phyloP scores from a whole-genome alignment of 2,113 vertebrate species.

The Promerops cafer region DNA sequence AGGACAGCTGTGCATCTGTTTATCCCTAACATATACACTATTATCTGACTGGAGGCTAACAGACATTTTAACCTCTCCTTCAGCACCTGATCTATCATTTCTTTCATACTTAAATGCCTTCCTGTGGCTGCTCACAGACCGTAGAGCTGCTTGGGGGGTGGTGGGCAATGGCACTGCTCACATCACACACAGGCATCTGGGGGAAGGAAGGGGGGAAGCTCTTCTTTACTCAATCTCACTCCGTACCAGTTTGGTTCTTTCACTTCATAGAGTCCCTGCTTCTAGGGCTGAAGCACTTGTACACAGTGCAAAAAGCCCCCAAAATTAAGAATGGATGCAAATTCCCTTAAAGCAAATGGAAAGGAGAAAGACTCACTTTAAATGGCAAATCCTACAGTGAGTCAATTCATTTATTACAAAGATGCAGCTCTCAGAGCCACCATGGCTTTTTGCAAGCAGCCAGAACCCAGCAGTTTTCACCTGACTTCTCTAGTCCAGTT shows the following conservation, averaged over 20 bases:
- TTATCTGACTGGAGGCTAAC: constrained; percentile 25
- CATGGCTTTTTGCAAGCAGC: not conserved
- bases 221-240: not conserved
- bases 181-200: not conserved
- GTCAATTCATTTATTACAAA: accelerated
- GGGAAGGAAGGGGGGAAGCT: not conserved
- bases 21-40: not conserved
- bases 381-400: not conserved
- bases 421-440: not conserved
- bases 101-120: not conserved
- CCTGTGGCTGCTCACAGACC: not conserved
- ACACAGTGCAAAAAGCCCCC: accelerated
- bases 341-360: not conserved
- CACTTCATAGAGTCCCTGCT: not conserved
- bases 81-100: constrained; percentile 3
- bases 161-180: not conserved
- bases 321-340: not conserved
- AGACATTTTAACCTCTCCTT: constrained; percentile 14
- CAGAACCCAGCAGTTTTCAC: not conserved
- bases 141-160: not conserved
- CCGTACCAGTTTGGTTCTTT: not conserved
- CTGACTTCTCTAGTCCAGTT: not conserved
- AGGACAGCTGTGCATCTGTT: constrained; percentile 35
- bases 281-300: not conserved
- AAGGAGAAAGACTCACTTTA: not conserved